Percentiles rank a stretch among this genome's conserved stretches.
These are phyloP conservation scores for Tiliacea citrago DNA, from an alignment of 2,888 invertebrate genomes.

Conservation along the genomic window DNA sequence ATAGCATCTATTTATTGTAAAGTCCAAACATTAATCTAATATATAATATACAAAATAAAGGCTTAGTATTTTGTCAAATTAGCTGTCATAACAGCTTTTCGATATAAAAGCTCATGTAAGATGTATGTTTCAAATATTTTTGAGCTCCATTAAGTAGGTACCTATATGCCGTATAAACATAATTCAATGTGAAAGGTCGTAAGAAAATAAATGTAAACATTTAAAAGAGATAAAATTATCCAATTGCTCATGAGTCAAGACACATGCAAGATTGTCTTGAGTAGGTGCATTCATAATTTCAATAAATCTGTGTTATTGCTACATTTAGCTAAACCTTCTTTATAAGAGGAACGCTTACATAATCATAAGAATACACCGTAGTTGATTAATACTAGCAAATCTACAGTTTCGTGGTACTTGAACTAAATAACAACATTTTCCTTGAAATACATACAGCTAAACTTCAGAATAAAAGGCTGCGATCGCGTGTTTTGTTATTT, in stretches of 20 bases:
- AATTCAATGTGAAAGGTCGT: conserved; percentile 36
- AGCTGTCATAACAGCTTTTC: conserved; percentile 28
- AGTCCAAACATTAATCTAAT: conserved; percentile 51
- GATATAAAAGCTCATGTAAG: not conserved
- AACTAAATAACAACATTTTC: conserved; percentile 34
- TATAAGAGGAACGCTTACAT: not conserved
- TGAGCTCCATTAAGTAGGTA: conserved; percentile 7
- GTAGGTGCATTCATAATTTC: conserved; percentile 3
- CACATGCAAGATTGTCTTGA: not conserved
- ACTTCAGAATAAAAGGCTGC: conserved; percentile 51
- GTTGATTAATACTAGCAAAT: conserved; percentile 39
- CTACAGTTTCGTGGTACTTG: conserved; percentile 23
- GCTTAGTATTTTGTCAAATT: conserved; percentile 33
- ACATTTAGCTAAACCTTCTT: not conserved
- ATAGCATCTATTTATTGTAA: conserved; percentile 47
- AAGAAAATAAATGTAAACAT: conserved; percentile 9
- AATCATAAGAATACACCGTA: conserved; percentile 11
- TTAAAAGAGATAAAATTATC: not conserved
- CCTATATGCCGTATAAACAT: conserved; percentile 14
- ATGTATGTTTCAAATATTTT: conserved; percentile 5
- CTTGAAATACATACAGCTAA: conserved; percentile 43
- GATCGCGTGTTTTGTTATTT: conserved; percentile 59
- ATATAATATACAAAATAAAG: conserved; percentile 43
- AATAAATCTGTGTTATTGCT: not conserved
- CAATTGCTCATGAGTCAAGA: not conserved